phyloP scores from a whole-genome alignment of 1,140 invertebrate species.

The Zaprionus nigranus region DNA sequence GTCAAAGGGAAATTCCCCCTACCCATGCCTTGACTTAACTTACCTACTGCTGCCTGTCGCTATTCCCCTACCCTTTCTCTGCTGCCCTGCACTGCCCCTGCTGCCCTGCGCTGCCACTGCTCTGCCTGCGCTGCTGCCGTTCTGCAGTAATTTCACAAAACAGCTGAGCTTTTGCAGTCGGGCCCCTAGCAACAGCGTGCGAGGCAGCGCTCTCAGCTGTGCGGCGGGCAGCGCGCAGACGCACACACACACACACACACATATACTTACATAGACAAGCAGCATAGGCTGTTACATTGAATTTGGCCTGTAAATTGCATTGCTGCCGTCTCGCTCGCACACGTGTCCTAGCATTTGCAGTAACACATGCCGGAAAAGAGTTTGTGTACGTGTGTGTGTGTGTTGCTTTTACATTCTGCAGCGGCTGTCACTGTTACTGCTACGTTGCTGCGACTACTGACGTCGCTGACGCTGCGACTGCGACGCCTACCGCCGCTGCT shows the following conservation, averaged over 20 bases:
- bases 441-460: conserved; percentile 15
- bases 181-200: conserved; percentile 49
- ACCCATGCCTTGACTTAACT: neutral
- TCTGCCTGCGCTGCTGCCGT: neutral
- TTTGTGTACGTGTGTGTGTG: conserved; percentile 22
- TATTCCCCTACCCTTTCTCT: neutral
- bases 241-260: conserved; percentile 18
- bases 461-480: conserved; percentile 7
- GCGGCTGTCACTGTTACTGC: conserved; percentile 13
- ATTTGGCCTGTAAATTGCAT: conserved; percentile 73
- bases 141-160: conserved; percentile 34
- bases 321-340: conserved; percentile 71
- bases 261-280: conserved; percentile 13
- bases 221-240: conserved; percentile 46
- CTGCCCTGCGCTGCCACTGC: neutral
- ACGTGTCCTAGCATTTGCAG: conserved; percentile 40
- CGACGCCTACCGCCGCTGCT: neutral
- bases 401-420: conserved; percentile 22
- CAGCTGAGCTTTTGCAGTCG: conserved; percentile 56
- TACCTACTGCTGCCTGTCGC: neutral
- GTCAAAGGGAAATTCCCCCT: conserved; percentile 28
- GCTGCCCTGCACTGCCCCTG: neutral
- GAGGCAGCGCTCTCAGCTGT: conserved; percentile 43
- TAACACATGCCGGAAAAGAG: conserved; percentile 68
- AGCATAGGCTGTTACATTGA: conserved; percentile 58